A percentile compares a stretch with the other conserved stretches of the same genome.
These are phyloP conservation scores for Aspidiotus destructor DNA, from an alignment of 2,888 invertebrate species.

Conservation along the genomic window DNA sequence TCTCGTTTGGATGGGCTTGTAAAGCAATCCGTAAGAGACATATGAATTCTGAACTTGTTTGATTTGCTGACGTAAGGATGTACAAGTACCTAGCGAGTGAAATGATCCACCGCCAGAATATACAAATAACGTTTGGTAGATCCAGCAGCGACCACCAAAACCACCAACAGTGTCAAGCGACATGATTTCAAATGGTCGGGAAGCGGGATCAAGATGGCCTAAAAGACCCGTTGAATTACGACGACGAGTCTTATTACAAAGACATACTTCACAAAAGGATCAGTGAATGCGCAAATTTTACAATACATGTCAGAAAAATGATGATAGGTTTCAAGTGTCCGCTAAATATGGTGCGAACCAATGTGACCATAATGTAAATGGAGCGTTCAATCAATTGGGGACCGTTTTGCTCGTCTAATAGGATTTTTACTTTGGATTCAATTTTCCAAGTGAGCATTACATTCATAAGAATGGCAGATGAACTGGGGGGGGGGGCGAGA, in stretches of 20 bases:
- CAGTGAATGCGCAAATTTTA: slow-evolving; percentile 35
- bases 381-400: no score
- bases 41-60: slow-evolving; percentile 38
- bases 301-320: slow-evolving; percentile 28
- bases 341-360: slow-evolving; percentile 33
- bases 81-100: slow-evolving; percentile 38
- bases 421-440: no score
- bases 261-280: slow-evolving; percentile 37
- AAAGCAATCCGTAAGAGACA: slow-evolving; percentile 34
- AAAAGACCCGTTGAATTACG: slow-evolving; percentile 36
- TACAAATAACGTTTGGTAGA: slow-evolving; percentile 39
- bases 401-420: no score
- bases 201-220: slow-evolving; percentile 38
- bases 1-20: slow-evolving; percentile 31
- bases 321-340: slow-evolving; percentile 21
- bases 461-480: no score
- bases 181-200: slow-evolving; percentile 38
- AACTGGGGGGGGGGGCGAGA: no score
- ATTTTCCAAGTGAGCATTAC: no score
- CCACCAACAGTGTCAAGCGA: no score
- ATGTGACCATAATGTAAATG: slow-evolving; percentile 35
- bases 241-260: slow-evolving; percentile 39
- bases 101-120: slow-evolving; percentile 38
- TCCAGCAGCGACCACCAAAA: slow-evolving; percentile 39
- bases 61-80: slow-evolving; percentile 37